phyloP scores from a whole-genome alignment of 2,888 invertebrate genomes.

The Xylota segnis region DNA sequence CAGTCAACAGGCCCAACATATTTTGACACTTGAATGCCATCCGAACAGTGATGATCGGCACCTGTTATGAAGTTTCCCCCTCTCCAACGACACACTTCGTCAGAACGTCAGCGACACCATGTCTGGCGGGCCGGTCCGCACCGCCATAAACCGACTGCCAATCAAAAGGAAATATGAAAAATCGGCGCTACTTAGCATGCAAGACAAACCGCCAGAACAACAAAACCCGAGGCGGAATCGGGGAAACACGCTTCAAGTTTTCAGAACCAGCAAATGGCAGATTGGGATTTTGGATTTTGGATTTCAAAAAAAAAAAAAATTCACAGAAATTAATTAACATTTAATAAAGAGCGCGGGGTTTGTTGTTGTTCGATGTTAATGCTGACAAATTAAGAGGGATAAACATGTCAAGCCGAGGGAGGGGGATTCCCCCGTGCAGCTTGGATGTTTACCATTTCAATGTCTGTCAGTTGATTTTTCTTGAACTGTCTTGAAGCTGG shows the following conservation, averaged over 20 bases:
- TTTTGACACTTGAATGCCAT: constrained; percentile 34
- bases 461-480: not conserved
- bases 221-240: not conserved
- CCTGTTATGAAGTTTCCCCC: constrained; percentile 30
- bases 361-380: constrained; percentile 7
- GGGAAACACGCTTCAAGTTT: not conserved
- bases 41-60: constrained; percentile 32
- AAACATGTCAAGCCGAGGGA: constrained; percentile 1
- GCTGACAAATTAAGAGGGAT: constrained; percentile 37
- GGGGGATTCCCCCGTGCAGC: not conserved
- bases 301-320: constrained; percentile 20
- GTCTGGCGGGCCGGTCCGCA: constrained; percentile 41
- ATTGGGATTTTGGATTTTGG: constrained; percentile 39
- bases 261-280: not conserved
- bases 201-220: constrained; percentile 18
- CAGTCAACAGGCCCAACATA: constrained; percentile 23
- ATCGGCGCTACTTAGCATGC: constrained; percentile 49
- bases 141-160: constrained; percentile 18
- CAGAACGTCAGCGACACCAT: constrained; percentile 53
- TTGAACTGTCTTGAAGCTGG: not conserved
- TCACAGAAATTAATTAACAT: constrained; percentile 58
- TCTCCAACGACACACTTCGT: constrained; percentile 25
- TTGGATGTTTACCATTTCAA: constrained; percentile 11
- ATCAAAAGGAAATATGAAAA: constrained; percentile 28
- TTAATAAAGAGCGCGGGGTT: constrained; percentile 23